phyloP scores from a whole-genome alignment of 2,888 invertebrate genomes.

The Zaprionus bogoriensis region DNA sequence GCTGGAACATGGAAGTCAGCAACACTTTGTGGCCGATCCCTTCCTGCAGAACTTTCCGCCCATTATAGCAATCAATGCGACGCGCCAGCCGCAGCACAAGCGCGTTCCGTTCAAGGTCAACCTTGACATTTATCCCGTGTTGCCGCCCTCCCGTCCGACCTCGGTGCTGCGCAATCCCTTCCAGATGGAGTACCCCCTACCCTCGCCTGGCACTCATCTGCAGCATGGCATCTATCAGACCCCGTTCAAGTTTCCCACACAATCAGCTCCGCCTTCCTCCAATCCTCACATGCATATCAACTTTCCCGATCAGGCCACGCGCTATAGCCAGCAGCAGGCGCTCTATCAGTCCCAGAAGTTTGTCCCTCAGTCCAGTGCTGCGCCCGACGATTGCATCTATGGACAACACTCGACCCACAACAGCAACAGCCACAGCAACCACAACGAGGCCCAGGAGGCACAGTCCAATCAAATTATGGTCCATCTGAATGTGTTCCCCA shows the following conservation, averaged over 20 bases:
- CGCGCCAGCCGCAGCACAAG: constrained; percentile 70
- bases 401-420: constrained; percentile 22
- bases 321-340: constrained; percentile 62
- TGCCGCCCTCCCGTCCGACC: constrained; percentile 76
- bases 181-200: constrained; percentile 62
- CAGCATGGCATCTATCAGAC: constrained; percentile 61
- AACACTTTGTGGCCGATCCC: constrained; percentile 70
- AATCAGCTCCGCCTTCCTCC: constrained; percentile 21
- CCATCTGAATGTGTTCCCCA: constrained; percentile 87
- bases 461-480: constrained; percentile 85
- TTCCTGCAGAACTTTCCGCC: constrained; percentile 59
- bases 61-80: constrained; percentile 67
- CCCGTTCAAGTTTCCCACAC: constrained; percentile 71
- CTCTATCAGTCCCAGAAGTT: constrained; percentile 57
- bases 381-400: constrained; percentile 56
- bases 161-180: constrained; percentile 72
- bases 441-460: constrained; percentile 12
- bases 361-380: constrained; percentile 41
- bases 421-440: constrained; percentile 6
- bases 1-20: constrained; percentile 53
- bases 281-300: constrained; percentile 40
- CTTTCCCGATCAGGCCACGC: constrained; percentile 65
- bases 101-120: constrained; percentile 86
- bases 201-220: constrained; percentile 51
- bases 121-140: constrained; percentile 86